phyloP scores from a whole-genome alignment of 2,888 invertebrate genomes.

The Pherbina coryleti region DNA sequence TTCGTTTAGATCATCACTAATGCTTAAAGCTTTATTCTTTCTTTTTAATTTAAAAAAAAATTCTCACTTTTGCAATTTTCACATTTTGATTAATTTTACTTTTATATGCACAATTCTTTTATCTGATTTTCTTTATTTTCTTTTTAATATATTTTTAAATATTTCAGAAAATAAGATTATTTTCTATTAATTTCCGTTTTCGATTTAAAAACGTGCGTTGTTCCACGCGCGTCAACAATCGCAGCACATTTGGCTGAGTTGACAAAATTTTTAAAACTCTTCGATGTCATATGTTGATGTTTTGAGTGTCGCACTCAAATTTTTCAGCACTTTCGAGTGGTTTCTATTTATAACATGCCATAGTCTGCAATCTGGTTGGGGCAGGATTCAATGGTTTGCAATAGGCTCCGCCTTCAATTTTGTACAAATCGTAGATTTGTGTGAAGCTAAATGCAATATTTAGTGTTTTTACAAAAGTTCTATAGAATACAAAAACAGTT shows the following conservation, averaged over 20 bases:
- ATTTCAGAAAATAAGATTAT: no score
- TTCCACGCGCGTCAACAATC: constrained; percentile 57
- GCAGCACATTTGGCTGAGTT: constrained; percentile 63
- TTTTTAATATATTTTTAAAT: no score
- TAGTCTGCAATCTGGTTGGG: not conserved
- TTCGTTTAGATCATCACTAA: not conserved
- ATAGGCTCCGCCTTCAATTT: constrained; percentile 1
- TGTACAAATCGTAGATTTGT: not conserved
- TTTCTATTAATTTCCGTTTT: not conserved
- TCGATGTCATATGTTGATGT: constrained; percentile 48
- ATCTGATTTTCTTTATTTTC: not conserved
- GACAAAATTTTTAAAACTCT: constrained; percentile 54
- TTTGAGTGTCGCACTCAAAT: constrained; percentile 43
- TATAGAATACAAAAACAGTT: no score
- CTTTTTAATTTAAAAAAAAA: not conserved
- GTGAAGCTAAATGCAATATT: not conserved
- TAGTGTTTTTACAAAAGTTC: no score
- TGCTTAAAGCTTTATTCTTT: not conserved
- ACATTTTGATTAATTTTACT: constrained; percentile 4
- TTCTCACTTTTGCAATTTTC: constrained; percentile 17
- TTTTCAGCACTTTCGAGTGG: constrained; percentile 48
- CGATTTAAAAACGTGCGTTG: not conserved
- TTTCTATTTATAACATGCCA: constrained; percentile 48
- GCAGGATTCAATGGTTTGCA: not conserved
- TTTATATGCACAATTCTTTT: constrained; percentile 5